Base-by-base conservation (phyloP, 1,140 invertebrate genomes). In the Dendroctonus ponderosae region DNA sequence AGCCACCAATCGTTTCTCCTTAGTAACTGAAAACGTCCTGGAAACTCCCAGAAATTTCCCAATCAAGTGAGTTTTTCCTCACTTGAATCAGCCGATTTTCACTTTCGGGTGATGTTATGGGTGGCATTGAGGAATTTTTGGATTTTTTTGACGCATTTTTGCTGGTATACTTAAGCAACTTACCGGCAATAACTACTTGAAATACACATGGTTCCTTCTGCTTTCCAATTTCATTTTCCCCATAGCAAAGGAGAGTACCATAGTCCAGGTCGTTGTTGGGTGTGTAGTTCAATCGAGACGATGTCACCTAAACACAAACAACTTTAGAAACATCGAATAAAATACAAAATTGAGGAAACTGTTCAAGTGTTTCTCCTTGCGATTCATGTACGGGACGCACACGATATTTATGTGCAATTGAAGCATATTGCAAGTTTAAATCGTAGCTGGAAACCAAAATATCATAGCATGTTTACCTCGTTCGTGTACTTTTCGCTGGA, bases 201-300 rank as follows among this genome's bases (percentile, higher is more conserved):
- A 93, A 94, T 63, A 92, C 81, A 77, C 92, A 96, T n/a, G 92
- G 91, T 37, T 87, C 83, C 74, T 88, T 86, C 79, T 94, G 92
- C 68, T 85, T 84, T 38, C 92, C 92, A 44, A 94, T 89, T 43
- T 85, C 84, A 80, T 94, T 94, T 71, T 83, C 85, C 3, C 88
- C 92, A 84, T 89, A 93, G 77, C 92, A 96, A 37, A 90, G 87
- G 7, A 94, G 81, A 11, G 89, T 92, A 44, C 93, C 93, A 75
- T 94, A 95, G 79, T 94, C 92, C 79, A 93, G 86, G 79, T 94
- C 91, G 8, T 88, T 87, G 37, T 86, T 86, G 2, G 92, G 92
- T 2, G 91, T 93, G 77, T 93, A 94, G 77, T 91, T 91, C 11
- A 93, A 81, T 2, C 86, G 85, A n/a, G 89, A 91, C 14, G 88